Evolutionary conservation across 2,797 vertebrate genomes (phyloP).

Genomic region (Rousettus madagascariensis): DNA sequence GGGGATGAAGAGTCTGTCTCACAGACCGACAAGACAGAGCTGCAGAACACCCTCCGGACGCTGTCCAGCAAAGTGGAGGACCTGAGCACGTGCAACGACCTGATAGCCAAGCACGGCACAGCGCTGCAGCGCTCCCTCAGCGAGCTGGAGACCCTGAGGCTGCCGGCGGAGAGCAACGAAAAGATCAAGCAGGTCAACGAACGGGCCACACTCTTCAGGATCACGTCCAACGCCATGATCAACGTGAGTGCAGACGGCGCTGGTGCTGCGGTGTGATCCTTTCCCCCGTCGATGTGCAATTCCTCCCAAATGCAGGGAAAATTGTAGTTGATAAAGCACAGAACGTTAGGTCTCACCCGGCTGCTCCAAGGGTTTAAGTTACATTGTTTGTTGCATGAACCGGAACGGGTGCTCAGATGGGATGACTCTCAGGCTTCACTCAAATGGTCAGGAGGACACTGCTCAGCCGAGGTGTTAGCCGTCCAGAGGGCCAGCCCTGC

Average conservation of each 20-base stretch:
- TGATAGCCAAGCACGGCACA: conserved; percentile 97
- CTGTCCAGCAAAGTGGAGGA: conserved; percentile 96
- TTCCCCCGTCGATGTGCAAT: neutral
- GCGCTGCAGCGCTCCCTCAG: conserved; percentile 97
- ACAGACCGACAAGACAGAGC: conserved; percentile 91
- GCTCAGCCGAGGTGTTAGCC: neutral
- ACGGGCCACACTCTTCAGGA: conserved; percentile 95
- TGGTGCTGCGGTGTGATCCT: neutral
- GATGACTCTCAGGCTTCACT: neutral
- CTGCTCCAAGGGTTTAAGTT: neutral
- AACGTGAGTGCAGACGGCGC: conserved; percentile 87
- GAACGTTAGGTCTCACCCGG: neutral
- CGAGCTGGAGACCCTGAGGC: conserved; percentile 92
- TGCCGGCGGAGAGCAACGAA: conserved; percentile 90
- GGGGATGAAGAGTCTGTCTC: conserved; percentile 92
- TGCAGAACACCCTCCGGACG: conserved; percentile 93
- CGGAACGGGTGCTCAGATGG: neutral
- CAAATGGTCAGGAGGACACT: neutral
- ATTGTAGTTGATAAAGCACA: neutral
- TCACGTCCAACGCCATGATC: conserved; percentile 99
- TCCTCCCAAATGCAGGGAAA: neutral
- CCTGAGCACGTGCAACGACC: conserved; percentile 96
- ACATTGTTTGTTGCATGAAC: neutral
- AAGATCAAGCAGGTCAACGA: conserved; percentile 97
- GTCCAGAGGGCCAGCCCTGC: neutral